Evolutionary conservation across 2,797 vertebrate genomes (phyloP).

Genomic region (Bucorvus abyssinicus): DNA sequence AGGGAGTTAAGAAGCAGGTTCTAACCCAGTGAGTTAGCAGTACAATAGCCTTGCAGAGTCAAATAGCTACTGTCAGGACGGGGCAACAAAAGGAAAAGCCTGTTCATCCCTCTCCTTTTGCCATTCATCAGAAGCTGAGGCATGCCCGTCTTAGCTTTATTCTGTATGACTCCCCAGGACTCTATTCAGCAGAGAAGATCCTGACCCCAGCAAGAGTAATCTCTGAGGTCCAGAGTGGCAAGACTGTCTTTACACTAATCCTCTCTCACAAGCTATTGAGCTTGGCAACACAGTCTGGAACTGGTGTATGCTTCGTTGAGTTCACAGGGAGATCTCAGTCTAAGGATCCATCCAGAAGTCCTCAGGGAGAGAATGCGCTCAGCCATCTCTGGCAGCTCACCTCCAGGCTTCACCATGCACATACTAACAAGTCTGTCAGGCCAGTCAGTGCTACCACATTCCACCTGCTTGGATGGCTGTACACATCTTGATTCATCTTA

Average conservation of each 20-base stretch:
- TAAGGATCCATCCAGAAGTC: constrained; percentile 7
- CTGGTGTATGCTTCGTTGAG: not conserved
- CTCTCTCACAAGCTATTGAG: not conserved
- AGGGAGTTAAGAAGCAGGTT: not conserved
- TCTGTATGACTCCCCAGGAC: rapidly evolving
- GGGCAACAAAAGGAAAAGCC: not conserved
- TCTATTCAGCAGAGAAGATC: not conserved
- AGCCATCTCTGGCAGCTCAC: not conserved
- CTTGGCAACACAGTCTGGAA: not conserved
- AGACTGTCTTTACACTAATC: not conserved
- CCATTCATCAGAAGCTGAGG: not conserved
- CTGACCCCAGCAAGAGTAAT: not conserved
- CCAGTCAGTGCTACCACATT: not conserved
- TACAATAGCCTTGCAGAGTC: not conserved
- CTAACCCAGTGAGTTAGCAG: not conserved
- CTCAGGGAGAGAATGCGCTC: not conserved
- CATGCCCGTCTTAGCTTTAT: not conserved
- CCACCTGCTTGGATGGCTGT: not conserved
- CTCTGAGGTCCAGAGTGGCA: not conserved
- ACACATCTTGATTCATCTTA: not conserved
- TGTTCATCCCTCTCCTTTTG: not conserved
- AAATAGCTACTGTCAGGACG: not conserved
- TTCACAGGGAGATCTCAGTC: not conserved
- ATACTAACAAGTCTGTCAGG: not conserved
- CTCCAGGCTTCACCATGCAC: not conserved